Evolutionary conservation across 2,888 invertebrate genomes (phyloP), one percentile per base, ranked within the genome.

Genomic region (Clostera curtula): DNA sequence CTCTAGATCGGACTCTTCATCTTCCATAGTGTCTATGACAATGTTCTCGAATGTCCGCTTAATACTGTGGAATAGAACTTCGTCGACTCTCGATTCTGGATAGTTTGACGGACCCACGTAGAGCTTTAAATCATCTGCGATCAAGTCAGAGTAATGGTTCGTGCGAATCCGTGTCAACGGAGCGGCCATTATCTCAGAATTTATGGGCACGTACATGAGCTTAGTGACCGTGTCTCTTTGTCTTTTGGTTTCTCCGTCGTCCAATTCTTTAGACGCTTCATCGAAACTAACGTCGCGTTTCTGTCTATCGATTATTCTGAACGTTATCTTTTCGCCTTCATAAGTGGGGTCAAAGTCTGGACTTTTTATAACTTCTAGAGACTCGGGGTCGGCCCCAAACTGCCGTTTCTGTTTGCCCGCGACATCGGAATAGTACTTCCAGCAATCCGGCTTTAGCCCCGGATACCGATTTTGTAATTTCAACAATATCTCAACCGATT

Each of bases 341-440:
- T 68, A 76, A 0, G 35, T 48, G 3, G 73, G 66, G 34, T 74
- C 63, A 5, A 82, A 80, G 18, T 69, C 51, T 0, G 68, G 54
- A 16, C 57, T 65, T 39, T 68, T 79, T 0, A 82, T 71, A 0
- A 80, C 56, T 27, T 75, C 68, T 17, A 82, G 33, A 0, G 82
- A 82, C 19, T 69, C 68, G 0, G 77, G 79, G 33, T 82, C 82
- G 0, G 82, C 76, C 0, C 82, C 82, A 25, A 79, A 82, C 30
- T 80, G 73, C n/a, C 82, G 47, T 27, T 76, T 82, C 31, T 76
- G 75, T 38, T 79, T 80, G 0, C 82, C 82, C 12, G 73, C 71
- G 1, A 80, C 69, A 36, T 80, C 75, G 0, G 79, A 79, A 36
- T 82, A 82, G 24, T 67, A 71, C 28, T 82, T 82, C 80, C 80